Percentiles rank a stretch among this genome's conserved stretches.
Evolutionary conservation across 2,797 vertebrate genomes (phyloP).

Genomic region (Thaleichthys pacificus): DNA sequence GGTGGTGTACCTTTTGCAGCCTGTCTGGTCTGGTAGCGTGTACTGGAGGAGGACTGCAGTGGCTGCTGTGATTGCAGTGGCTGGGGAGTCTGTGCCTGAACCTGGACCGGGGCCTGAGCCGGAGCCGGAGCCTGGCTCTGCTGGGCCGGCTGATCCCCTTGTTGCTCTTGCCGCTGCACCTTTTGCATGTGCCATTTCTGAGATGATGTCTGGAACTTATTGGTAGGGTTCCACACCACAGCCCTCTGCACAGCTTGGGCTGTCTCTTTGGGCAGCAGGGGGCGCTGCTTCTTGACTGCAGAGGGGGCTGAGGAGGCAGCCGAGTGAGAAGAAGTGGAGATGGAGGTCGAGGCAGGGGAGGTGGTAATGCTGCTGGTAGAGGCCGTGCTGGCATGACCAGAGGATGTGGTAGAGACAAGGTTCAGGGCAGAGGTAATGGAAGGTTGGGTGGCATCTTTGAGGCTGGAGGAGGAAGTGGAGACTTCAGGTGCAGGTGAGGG

Average conservation of each 20-base stretch:
- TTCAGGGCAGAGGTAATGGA: constrained; percentile 69
- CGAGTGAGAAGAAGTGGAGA: constrained; percentile 50
- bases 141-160: constrained; percentile 68
- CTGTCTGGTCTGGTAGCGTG: constrained; percentile 97
- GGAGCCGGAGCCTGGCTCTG: constrained; percentile 44
- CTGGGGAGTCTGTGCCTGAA: constrained; percentile 52
- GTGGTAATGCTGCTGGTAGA: constrained; percentile 72
- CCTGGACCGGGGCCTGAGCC: constrained; percentile 45
- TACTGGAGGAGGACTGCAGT: constrained; percentile 86
- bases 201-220: constrained; percentile 92
- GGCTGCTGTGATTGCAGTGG: constrained; percentile 44
- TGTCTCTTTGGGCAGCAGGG: constrained; percentile 92
- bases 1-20: constrained; percentile 87
- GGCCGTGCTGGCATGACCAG: constrained; percentile 62
- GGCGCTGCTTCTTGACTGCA: constrained; percentile 92
- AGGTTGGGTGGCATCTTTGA: constrained; percentile 76
- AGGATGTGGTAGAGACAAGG: constrained; percentile 67
- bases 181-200: constrained; percentile 98
- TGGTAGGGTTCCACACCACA: constrained; percentile 92
- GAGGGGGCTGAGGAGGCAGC: constrained; percentile 54
- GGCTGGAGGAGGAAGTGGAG: constrained; percentile 56
- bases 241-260: constrained; percentile 86
- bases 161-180: constrained; percentile 87
- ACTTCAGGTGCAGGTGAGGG: constrained; percentile 77
- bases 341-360: constrained; percentile 50